Conservation (phyloP, 92 coral and sea anemone genomes). For the Parazoanthus atlanticus region DNA sequence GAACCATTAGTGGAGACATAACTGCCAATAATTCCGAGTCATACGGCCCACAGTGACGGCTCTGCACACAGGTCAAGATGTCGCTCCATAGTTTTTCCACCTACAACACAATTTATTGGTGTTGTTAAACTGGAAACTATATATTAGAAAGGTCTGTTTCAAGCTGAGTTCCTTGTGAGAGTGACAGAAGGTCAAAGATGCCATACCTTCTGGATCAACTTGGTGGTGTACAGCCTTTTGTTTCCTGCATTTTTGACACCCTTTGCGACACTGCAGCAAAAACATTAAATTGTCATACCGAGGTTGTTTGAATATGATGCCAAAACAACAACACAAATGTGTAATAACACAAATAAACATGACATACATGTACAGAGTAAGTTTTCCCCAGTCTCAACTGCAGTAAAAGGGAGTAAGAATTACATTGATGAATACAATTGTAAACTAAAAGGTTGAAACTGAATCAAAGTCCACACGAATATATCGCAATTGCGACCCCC, state of each 20-base stretch:
- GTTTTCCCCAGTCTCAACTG: neutral
- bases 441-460: neutral
- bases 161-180: neutral
- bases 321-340: no score
- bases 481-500: neutral
- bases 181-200: neutral
- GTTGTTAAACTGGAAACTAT: neutral
- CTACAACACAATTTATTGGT: conserved; percentile 43
- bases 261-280: conserved; percentile 48
- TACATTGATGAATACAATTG: neutral
- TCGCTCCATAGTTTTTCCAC: conserved; percentile 94
- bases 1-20: conserved; percentile 88
- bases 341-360: no score
- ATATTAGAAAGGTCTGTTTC: neutral
- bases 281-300: neutral
- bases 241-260: conserved; percentile 49
- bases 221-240: conserved; percentile 65
- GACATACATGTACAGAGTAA: neutral
- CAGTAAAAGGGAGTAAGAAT: neutral
- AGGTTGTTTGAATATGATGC: no score
- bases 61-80: conserved; percentile 86
- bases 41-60: conserved; percentile 86
- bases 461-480: neutral
- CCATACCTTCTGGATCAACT: conserved; percentile 80
- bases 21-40: conserved; percentile 71